Base-by-base conservation (phyloP, 2,888 invertebrate species). In the Leucophora obtusa region DNA sequence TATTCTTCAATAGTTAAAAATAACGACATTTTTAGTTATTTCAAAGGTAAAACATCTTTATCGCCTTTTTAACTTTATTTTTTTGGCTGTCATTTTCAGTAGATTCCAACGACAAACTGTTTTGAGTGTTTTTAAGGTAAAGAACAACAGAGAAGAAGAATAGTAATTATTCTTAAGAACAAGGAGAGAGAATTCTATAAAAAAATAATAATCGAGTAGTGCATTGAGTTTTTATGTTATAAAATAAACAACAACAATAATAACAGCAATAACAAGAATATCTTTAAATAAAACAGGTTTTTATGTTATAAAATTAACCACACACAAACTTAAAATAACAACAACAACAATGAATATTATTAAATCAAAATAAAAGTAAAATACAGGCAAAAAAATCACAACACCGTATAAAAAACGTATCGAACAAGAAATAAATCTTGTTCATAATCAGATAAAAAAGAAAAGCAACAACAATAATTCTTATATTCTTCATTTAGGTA, bases 381-480 rank as follows among this genome's bases (percentile, higher is more conserved):
- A 77, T 33, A 0, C 59, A 65, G 15, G 59, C 59, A 77, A 66
- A 70, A 60, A 54, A 24, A 21, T 28, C 28, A 28, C 28, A 28
- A 28, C 28, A 28, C 28, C 5, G 5, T 21, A 53, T 1, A 54
- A 50, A 68, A 35, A 54, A 24, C 18, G 59, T 65, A 74, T 72
- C 63, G 82, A 60, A 79, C 74, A 82, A 81, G 70, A 83, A 82
- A 83, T 84, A 84, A 83, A 83, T 83, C 80, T 83, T 84, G 77
- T 82, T 71, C 74, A 72, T 73, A 83, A 82, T 84, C 83, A 82
- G 84, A 83, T 84, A 84, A 84, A 82, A 82, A 79, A 77, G 60
- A 28, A 82, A 51, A 21, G 21, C 21, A 66, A 24, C 43, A 68
- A 33, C 51, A 53, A 75, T 47, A 66, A 60, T 18, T 58, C 33